phyloP scores from a whole-genome alignment of 2,797 vertebrate species.

The Bryconaethiops microstoma region DNA sequence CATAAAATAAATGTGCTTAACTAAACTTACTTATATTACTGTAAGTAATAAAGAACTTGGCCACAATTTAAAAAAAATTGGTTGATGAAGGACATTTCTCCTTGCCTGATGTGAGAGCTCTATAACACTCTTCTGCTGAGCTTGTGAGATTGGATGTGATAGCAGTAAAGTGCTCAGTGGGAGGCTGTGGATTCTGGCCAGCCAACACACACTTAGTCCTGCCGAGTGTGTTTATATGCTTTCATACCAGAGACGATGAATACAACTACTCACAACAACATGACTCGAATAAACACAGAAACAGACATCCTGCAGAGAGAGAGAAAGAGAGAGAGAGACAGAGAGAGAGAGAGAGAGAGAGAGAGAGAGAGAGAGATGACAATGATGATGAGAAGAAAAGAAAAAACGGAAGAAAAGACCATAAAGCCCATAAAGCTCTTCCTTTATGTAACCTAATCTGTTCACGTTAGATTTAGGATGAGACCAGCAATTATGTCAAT shows the following conservation, averaged over 20 bases:
- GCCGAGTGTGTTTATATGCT: conserved; percentile 39
- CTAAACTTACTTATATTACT: too few relatives aligned
- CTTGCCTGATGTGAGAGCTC: background rate
- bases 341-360: conserved; percentile 17
- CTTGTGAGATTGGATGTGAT: conserved; percentile 13
- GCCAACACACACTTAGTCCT: conserved; percentile 36
- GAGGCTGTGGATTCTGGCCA: conserved; percentile 23
- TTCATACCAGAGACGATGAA: conserved; percentile 37
- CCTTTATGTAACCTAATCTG: conserved; percentile 74
- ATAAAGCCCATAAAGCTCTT: conserved; percentile 58
- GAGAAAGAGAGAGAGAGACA: conserved; percentile 35
- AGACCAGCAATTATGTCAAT: conserved; percentile 67
- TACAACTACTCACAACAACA: conserved; percentile 31
- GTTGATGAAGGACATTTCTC: too few relatives aligned
- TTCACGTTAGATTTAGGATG: conserved; percentile 64
- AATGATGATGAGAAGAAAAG: conserved; percentile 57
- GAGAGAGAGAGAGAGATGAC: conserved; percentile 44
- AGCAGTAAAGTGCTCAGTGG: conserved; percentile 30
- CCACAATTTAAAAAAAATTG: too few relatives aligned
- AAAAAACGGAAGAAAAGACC: conserved; percentile 51
- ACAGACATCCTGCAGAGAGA: conserved; percentile 22
- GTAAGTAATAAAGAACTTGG: too few relatives aligned
- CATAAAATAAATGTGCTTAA: too few relatives aligned
- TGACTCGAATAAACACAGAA: conserved; percentile 27
- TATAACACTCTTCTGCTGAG: background rate